Conservation (phyloP, 2,888 invertebrate genomes). For the Drosophila glabriapex region DNA sequence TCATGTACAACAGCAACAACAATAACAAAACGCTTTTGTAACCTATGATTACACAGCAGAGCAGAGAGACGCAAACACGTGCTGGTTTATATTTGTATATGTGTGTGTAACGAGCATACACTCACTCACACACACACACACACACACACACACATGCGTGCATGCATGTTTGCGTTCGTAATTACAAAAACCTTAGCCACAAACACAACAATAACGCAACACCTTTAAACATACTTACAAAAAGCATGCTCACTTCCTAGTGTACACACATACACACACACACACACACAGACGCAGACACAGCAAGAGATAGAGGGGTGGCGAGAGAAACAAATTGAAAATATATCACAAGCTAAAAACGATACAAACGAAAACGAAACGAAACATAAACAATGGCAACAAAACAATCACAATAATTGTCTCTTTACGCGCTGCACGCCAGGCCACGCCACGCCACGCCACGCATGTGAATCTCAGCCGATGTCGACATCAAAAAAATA, state of each 20-base stretch:
- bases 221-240: constrained; percentile 62
- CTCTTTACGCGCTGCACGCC: constrained; percentile 36
- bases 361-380: constrained; percentile 50
- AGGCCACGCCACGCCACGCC: not conserved
- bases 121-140: not conserved
- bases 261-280: constrained; percentile 30
- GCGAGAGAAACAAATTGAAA: constrained; percentile 30
- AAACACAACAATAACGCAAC: constrained; percentile 47
- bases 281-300: not conserved
- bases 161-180: constrained; percentile 33
- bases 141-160: not conserved
- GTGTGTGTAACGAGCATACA: constrained; percentile 2
- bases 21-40: constrained; percentile 69
- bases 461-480: constrained; percentile 41
- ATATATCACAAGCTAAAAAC: constrained; percentile 33
- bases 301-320: not conserved
- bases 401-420: constrained; percentile 44
- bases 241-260: constrained; percentile 66
- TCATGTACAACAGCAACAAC: constrained; percentile 45
- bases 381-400: constrained; percentile 58
- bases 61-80: constrained; percentile 38
- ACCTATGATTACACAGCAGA: constrained; percentile 66
- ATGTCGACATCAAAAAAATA: constrained; percentile 43
- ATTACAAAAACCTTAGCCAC: constrained; percentile 51
- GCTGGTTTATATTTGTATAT: constrained; percentile 21